A percentile compares a stretch with the other conserved stretches of the same genome.
Conservation (phyloP, 1,140 invertebrate genomes). For the Lepidotrigona ventralis region DNA sequence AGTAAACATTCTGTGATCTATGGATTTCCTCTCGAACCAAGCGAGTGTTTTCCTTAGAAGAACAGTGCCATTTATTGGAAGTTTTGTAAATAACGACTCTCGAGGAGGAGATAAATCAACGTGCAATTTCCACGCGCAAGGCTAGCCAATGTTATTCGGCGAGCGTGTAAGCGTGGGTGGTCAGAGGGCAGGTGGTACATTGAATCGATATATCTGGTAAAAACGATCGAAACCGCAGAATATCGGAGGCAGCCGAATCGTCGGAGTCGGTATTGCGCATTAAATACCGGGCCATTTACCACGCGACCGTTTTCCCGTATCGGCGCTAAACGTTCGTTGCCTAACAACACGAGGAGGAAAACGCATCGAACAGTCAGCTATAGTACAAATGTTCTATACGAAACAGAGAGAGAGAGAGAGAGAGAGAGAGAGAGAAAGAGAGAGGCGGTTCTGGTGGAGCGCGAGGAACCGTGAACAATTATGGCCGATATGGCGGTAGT, state of each 20-base stretch:
- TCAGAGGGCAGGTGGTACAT: neutral
- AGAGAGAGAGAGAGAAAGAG: neutral
- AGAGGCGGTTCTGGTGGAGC: constrained; percentile 13
- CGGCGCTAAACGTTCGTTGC: constrained; percentile 32
- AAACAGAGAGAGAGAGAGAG: neutral
- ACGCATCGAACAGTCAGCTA: constrained; percentile 2
- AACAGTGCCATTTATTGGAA: neutral
- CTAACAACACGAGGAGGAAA: constrained; percentile 28
- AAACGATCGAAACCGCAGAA: constrained; percentile 44
- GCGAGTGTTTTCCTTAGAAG: too few relatives aligned
- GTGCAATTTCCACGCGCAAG: neutral
- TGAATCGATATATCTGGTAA: neutral
- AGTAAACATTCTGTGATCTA: neutral
- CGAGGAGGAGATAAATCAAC: neutral
- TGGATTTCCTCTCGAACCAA: neutral
- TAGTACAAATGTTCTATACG: neutral
- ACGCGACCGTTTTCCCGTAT: constrained; percentile 23
- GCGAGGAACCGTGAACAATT: constrained; percentile 49
- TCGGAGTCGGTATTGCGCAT: neutral
- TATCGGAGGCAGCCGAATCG: constrained; percentile 18
- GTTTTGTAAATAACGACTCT: neutral
- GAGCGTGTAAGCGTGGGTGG: neutral
- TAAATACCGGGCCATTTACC: constrained; percentile 42
- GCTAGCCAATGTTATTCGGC: neutral
- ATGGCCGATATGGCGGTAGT: constrained; percentile 44